phyloP scores from a whole-genome alignment of 2,113 vertebrate species.

The Boulengeromyrus knoepffleri region DNA sequence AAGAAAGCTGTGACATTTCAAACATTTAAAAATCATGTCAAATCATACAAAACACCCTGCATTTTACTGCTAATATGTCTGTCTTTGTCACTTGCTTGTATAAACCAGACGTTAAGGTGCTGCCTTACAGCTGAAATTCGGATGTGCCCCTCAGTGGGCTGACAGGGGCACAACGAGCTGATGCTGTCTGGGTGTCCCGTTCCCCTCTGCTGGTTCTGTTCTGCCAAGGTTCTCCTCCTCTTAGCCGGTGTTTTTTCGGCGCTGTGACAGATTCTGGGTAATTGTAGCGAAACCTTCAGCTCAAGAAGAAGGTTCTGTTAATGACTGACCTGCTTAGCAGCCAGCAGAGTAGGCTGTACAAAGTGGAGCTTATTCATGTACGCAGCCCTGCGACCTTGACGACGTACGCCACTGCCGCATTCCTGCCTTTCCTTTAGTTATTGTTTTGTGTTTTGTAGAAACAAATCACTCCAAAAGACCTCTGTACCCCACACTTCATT shows the following conservation, averaged over 20 bases:
- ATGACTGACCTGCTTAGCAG: slow-evolving; percentile 11
- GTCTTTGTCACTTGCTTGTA: not conserved
- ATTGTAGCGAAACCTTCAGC: not conserved
- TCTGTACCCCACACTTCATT: not conserved
- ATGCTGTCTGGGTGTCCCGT: not conserved
- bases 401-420: not conserved
- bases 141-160: not conserved
- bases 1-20: not conserved
- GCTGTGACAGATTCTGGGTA: not conserved
- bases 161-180: not conserved
- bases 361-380: not conserved
- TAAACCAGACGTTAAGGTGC: not conserved
- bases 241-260: not conserved
- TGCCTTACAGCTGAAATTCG: not conserved
- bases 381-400: not conserved
- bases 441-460: not conserved
- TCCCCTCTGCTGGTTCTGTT: not conserved
- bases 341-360: not conserved
- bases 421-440: not conserved
- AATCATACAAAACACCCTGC: not conserved
- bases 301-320: not conserved
- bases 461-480: not conserved
- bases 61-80: not conserved
- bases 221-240: not conserved
- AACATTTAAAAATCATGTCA: not conserved